Evolutionary conservation across 2,888 invertebrate genomes (phyloP), one percentile per base, ranked within the genome.

Genomic region (Lochmaea crataegi): DNA sequence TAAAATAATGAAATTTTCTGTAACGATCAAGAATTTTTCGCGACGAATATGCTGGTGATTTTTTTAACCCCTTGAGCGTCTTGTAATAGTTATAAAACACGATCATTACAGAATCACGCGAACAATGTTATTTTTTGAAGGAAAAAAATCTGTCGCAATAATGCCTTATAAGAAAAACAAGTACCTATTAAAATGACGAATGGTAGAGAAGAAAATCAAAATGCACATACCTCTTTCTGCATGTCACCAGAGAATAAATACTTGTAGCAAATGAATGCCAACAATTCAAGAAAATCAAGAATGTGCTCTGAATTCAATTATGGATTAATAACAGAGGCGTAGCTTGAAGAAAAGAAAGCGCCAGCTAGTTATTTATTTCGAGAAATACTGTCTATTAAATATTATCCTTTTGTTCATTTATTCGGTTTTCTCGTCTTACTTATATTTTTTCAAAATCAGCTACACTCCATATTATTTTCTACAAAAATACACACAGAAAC

Each of bases 151-250:
- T 80, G 80, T 81, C 80, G 80, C 81, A 77, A 81, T 80, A 80
- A 81, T 82, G 81, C 82, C 80, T 76, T 76, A 79, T 82, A 83
- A 82, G 82, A 81, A 81, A 68, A 83, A 82, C 82, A 81, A 71
- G 83, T 80, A 77, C 77, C 83, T 81, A 84, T 84, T 84, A 84
- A 84, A 80, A 84, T 84, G 84, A 84, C 80, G 82, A 79, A 84
- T 82, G 81, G 70, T 76, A 74, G 80, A 80, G 77, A 82, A 80
- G 81, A 82, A 82, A 84, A 83, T 83, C 84, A 83, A 83, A 84
- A 83, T 82, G 83, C 82, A 81, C 84, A 83, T 84, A 82, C 82
- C 82, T 74, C 72, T 82, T 80, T 80, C 82, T 82, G 82, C 82
- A 83, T 82, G 84, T 83, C 82, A 80, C 81, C 76, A 76, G 78